phyloP scores from a whole-genome alignment of 2,113 vertebrate species.

The Capra hircus region DNA sequence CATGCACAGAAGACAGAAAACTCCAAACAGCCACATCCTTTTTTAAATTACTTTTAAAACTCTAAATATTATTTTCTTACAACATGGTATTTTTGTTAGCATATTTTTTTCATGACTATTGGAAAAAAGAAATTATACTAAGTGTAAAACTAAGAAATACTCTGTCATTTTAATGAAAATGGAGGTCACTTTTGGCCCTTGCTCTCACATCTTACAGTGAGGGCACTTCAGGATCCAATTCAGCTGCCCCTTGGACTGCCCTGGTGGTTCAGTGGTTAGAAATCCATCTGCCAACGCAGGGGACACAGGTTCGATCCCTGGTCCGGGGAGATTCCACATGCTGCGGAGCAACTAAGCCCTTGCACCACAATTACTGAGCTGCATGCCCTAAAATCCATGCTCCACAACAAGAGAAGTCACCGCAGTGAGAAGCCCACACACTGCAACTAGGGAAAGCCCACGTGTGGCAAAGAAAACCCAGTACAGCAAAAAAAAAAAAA shows the following conservation, averaged over 20 bases:
- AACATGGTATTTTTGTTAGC: background rate
- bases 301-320: background rate
- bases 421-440: background rate
- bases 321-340: background rate
- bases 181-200: background rate
- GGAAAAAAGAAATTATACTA: background rate
- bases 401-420: background rate
- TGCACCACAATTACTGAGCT: background rate
- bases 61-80: background rate
- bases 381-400: background rate
- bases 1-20: background rate
- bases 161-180: background rate
- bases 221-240: background rate
- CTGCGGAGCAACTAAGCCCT: background rate
- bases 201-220: background rate
- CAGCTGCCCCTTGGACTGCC: background rate
- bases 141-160: background rate
- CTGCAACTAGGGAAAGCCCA: background rate
- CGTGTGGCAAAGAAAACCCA: background rate
- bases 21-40: background rate
- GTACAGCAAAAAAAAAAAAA: background rate
- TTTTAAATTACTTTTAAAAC: constrained; percentile 15
- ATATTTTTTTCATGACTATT: background rate
- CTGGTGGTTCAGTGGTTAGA: background rate
- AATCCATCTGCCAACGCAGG: background rate